These are phyloP conservation scores for Megaleporinus macrocephalus DNA, from an alignment of 2,113 vertebrate genomes.

Conservation along the genomic window DNA sequence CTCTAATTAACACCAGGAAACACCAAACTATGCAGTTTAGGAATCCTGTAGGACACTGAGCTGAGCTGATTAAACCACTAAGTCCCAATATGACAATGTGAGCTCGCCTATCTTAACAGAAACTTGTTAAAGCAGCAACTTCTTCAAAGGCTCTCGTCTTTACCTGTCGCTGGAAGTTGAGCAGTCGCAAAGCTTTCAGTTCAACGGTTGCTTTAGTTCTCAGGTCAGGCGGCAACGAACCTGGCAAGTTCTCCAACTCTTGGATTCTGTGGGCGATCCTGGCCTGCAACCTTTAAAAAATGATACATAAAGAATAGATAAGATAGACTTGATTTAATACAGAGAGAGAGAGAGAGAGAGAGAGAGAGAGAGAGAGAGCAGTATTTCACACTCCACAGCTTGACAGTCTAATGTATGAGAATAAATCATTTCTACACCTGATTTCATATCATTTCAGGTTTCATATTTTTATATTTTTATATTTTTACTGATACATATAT, in stretches of 20 bases:
- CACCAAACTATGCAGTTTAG: neutral
- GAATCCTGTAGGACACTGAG: neutral
- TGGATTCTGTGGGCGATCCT: conserved; percentile 97
- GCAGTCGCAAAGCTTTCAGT: conserved; percentile 92
- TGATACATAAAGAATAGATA: neutral
- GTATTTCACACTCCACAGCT: neutral
- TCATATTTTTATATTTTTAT: too few relatives aligned
- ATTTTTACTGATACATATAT: too few relatives aligned
- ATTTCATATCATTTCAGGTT: too few relatives aligned
- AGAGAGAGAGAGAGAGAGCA: neutral
- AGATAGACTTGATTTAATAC: neutral
- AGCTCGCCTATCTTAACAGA: too few relatives aligned
- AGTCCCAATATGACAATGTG: neutral
- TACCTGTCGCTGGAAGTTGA: conserved; percentile 99
- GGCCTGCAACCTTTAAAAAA: conserved; percentile 87
- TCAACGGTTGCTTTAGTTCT: conserved; percentile 97
- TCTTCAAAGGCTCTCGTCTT: neutral
- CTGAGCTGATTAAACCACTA: too few relatives aligned
- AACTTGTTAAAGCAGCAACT: neutral
- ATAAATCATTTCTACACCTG: too few relatives aligned
- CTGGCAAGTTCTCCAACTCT: conserved; percentile 95
- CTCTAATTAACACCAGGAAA: neutral
- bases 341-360: neutral
- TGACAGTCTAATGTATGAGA: too few relatives aligned
- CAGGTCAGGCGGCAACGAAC: conserved; percentile 93